Conservation (phyloP, 2,797 vertebrate genomes). For the Sebastes taczanowskii region DNA sequence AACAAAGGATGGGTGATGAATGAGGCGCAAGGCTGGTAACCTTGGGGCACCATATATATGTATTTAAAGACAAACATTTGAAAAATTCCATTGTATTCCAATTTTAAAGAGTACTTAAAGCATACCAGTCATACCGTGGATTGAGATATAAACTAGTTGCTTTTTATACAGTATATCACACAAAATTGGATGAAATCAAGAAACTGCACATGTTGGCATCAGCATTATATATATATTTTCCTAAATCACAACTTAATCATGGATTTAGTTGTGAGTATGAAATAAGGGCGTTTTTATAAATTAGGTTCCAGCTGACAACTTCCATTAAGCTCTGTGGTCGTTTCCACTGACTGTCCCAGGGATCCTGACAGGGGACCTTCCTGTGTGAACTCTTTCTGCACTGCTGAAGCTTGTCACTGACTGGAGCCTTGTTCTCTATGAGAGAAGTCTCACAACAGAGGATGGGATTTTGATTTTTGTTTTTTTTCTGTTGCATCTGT, state of each 20-base stretch:
- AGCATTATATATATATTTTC: conserved; percentile 35
- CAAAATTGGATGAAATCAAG: conserved; percentile 27
- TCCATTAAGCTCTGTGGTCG: conserved; percentile 46
- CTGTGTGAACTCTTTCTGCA: conserved; percentile 64
- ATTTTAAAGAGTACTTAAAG: conserved; percentile 42
- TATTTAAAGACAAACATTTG: conserved; percentile 49
- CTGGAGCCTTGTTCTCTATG: conserved; percentile 59
- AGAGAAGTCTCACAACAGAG: conserved; percentile 63
- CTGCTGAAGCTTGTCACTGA: conserved; percentile 74
- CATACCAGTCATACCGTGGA: not conserved
- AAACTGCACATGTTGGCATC: conserved; percentile 46
- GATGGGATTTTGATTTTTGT: conserved; percentile 43
- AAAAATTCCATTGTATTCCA: conserved; percentile 35
- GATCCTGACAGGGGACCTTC: conserved; percentile 51
- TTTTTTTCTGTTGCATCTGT: conserved; percentile 77
- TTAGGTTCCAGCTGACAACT: conserved; percentile 36
- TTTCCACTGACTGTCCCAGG: conserved; percentile 55
- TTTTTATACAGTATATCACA: conserved; percentile 23
- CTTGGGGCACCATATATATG: conserved; percentile 41
- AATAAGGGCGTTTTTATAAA: conserved; percentile 43
- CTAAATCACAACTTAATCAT: conserved; percentile 20
- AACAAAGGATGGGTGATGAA: conserved; percentile 46
- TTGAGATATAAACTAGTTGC: not conserved
- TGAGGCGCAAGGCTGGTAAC: conserved; percentile 63
- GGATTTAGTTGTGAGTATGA: conserved; percentile 13